phyloP scores from a whole-genome alignment of 2,888 invertebrate species.

The Scaptomyza cyrtandrae region DNA sequence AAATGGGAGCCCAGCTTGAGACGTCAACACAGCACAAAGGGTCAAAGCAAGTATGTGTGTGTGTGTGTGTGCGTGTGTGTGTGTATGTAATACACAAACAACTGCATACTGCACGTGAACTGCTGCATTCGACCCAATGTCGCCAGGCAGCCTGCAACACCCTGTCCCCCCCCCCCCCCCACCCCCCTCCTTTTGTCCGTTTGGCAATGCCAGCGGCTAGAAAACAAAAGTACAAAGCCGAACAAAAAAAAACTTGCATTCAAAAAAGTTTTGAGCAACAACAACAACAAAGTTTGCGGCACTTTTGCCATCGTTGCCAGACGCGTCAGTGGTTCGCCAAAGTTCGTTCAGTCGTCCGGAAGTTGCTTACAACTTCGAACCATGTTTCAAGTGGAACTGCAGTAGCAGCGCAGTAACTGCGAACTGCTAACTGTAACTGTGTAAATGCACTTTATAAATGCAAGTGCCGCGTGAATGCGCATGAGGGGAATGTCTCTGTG shows the following conservation, averaged over 20 bases:
- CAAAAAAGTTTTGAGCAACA: conserved; percentile 3
- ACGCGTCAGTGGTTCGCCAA: conserved; percentile 31
- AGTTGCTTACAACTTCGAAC: conserved; percentile 60
- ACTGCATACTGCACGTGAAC: conserved; percentile 46
- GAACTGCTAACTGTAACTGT: neutral
- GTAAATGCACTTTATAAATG: conserved; percentile 26
- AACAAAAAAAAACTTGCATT: conserved; percentile 15
- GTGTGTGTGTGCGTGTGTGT: neutral
- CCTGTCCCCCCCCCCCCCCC: too few species aligned
- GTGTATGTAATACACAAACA: conserved; percentile 43
- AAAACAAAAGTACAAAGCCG: conserved; percentile 12
- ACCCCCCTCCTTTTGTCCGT: too few species aligned
- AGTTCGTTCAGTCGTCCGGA: conserved; percentile 46
- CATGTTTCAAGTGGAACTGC: conserved; percentile 35
- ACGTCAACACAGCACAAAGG: conserved; percentile 26
- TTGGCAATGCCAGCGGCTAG: conserved; percentile 11
- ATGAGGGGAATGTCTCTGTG: neutral
- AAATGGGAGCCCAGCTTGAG: conserved; percentile 23
- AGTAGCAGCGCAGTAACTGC: conserved; percentile 1
- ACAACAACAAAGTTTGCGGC: conserved; percentile 49
- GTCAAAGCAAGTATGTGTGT: conserved; percentile 3
- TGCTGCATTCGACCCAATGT: conserved; percentile 53
- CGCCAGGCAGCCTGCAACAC: conserved; percentile 24
- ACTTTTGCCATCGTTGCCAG: conserved; percentile 32
- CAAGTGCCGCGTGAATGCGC: neutral